Percentiles rank a stretch among this genome's conserved stretches.
Evolutionary conservation across 2,888 invertebrate genomes (phyloP).

Genomic region (Acanthosoma haemorrhoidale): DNA sequence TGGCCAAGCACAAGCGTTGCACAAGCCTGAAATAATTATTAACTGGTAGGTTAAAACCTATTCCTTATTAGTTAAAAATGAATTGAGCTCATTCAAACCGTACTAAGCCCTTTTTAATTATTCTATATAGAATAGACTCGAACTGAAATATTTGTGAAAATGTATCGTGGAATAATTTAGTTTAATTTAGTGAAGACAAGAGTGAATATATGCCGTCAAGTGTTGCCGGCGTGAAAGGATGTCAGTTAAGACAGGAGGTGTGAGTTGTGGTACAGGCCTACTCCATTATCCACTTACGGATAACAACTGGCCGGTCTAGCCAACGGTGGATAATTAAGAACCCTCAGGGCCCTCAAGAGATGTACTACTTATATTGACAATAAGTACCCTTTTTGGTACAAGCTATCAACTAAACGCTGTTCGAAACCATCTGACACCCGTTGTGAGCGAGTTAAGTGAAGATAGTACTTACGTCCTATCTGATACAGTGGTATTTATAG

Average conservation of each 20-base stretch:
- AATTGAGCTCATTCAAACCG: no score
- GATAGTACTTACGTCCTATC: neutral
- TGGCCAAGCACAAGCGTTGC: no score
- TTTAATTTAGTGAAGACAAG: no score
- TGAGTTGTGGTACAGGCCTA: neutral
- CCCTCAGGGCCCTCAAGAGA: neutral
- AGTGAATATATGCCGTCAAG: no score
- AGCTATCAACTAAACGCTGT: neutral
- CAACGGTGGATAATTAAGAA: neutral
- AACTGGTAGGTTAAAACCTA: no score
- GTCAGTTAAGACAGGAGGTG: neutral
- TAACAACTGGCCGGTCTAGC: neutral
- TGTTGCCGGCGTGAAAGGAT: no score
- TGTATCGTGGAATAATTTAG: no score
- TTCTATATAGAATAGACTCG: no score
- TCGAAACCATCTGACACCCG: neutral
- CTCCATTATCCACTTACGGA: neutral
- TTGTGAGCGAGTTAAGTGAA: neutral
- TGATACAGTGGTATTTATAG: neutral
- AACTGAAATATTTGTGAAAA: no score
- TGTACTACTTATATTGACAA: slow-evolving; percentile 12
- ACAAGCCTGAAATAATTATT: no score
- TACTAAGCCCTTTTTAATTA: no score
- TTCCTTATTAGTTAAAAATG: no score
- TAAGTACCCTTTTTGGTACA: slow-evolving; percentile 2